These are phyloP conservation scores for Pegoplata infirma DNA, from an alignment of 2,888 invertebrate species.

Conservation along the genomic window DNA sequence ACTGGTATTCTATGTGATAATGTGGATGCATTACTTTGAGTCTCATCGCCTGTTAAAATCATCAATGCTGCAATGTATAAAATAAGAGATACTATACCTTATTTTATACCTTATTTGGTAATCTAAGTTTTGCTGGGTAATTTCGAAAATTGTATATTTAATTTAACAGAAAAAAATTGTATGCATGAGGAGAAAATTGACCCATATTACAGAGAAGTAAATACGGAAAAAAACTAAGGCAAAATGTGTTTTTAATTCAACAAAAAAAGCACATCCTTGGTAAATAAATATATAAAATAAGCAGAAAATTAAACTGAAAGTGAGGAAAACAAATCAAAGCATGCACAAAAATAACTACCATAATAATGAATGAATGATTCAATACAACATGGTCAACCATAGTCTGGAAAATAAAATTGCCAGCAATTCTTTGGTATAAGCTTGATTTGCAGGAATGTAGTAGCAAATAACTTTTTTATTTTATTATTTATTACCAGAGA, in stretches of 20 bases:
- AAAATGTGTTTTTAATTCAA: neutral
- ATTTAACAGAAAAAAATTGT: neutral
- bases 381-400: slow-evolving; percentile 23
- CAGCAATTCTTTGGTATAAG: neutral
- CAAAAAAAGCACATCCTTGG: slow-evolving; percentile 30
- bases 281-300: slow-evolving; percentile 18
- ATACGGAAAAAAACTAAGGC: neutral
- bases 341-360: neutral
- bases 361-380: slow-evolving; percentile 24
- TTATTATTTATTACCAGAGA: no score
- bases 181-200: neutral
- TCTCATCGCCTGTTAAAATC: no score
- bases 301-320: slow-evolving; percentile 8
- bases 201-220: neutral
- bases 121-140: no score
- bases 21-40: no score
- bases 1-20: no score
- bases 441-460: slow-evolving; percentile 20
- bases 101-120: no score
- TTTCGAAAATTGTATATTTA: neutral
- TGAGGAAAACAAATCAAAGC: slow-evolving; percentile 3
- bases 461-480: neutral
- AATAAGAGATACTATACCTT: no score
- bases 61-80: no score
- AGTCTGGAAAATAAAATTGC: slow-evolving; percentile 9